A percentile compares a stretch with the other conserved stretches of the same genome.
Conservation (phyloP, 2,113 vertebrate genomes). For the Percopsis transmontana region DNA sequence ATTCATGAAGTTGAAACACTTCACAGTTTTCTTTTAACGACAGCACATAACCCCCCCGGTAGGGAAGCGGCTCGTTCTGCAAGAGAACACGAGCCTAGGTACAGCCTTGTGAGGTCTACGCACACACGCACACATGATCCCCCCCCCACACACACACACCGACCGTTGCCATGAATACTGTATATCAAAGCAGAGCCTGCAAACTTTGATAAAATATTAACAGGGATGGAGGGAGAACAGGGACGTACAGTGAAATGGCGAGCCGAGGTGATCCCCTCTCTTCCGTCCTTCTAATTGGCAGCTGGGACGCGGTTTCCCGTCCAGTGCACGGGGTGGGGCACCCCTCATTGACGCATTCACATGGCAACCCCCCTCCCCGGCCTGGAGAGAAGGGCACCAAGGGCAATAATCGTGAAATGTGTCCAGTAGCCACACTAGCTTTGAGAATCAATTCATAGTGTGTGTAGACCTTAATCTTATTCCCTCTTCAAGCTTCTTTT, state of each 20-base stretch:
- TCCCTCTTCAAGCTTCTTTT: slow-evolving; percentile 24
- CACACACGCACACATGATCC: slow-evolving; percentile 5
- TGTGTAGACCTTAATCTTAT: slow-evolving; percentile 31
- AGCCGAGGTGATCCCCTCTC: slow-evolving; percentile 56
- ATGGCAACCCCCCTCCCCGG: neutral
- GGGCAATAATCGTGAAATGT: slow-evolving; percentile 49
- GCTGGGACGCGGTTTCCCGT: slow-evolving; percentile 29
- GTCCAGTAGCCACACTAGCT: slow-evolving; percentile 24
- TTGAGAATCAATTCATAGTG: slow-evolving; percentile 30
- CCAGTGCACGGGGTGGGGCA: slow-evolving; percentile 2
- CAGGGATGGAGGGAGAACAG: slow-evolving; percentile 61
- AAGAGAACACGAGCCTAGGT: slow-evolving; percentile 61
- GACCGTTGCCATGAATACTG: slow-evolving; percentile 73
- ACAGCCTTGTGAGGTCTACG: slow-evolving; percentile 51
- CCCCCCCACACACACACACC: slow-evolving; percentile 31
- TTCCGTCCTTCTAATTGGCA: slow-evolving; percentile 53
- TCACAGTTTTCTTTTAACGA: slow-evolving; percentile 58
- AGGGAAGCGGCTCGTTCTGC: slow-evolving; percentile 49
- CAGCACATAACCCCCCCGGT: slow-evolving; percentile 48
- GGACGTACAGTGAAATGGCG: slow-evolving; percentile 40
- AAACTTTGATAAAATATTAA: slow-evolving; percentile 83
- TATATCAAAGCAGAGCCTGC: slow-evolving; percentile 76
- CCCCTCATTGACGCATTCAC: slow-evolving; percentile 23
- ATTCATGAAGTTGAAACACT: slow-evolving; percentile 64
- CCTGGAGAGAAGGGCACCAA: slow-evolving; percentile 10